Evolutionary conservation across 2,113 vertebrate genomes (phyloP), one percentile per base, ranked within the genome.

Genomic region (Peromyscus maniculatus): DNA sequence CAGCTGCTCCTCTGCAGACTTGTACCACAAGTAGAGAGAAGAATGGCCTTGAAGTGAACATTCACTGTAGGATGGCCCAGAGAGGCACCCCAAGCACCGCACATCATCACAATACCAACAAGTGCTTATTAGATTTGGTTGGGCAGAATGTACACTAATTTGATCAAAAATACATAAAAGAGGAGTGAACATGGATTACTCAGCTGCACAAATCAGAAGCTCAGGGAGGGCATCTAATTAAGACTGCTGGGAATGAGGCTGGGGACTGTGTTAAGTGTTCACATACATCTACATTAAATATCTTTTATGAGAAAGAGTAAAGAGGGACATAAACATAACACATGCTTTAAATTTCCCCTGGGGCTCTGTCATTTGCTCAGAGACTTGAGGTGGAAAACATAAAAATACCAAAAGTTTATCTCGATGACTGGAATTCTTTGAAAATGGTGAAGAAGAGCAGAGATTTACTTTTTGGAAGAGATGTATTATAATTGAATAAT

Each of bases 381-480:
- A 16, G n/a, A 67, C 9, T 3, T 78, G 43, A 74, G 46, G 21
- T 94, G 2, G 72, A 95, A 97, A 87, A 93, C 52, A 91, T 43
- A 22, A 91, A 96, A 91, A 57, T 31, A 52, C 28, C 15, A 24
- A 19, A 77, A 77, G 46, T 19, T 28, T 94, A 7, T 6, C 39
- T 33, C 12, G 59, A 22, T 66, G 64, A 89, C 28, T 94, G 17
- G 43, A 96, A 80, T 94, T 90, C n/a, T 15, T 82, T 77, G 33
- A 43, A 95, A 96, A 21, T 52, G 87, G 28, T 89, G 26, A 52
- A 88, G 33, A 89, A 95, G 79, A 95, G 5, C 17, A 95, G 13
- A 66, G 33, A 11, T 2, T 7, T 67, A 88, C 9, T 22, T 80
- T 96, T 39, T 52, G 36, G 46, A 94, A 92, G 10, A 10, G 21